Evolutionary conservation across 2,797 vertebrate species (phyloP).

Genomic region (Coregonus sp.): DNA sequence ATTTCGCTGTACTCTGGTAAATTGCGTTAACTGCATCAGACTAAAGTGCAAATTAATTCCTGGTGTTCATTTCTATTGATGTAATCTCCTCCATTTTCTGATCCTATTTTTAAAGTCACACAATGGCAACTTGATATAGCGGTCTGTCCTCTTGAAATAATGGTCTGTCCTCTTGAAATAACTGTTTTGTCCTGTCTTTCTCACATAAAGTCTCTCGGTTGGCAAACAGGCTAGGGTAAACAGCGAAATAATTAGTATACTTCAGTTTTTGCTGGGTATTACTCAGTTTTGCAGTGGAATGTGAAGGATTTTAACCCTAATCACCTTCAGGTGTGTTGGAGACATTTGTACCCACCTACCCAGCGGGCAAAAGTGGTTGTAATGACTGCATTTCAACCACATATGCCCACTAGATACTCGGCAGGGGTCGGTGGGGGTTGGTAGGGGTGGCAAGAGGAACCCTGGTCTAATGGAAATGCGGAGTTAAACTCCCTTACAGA

Average conservation of each 20-base stretch:
- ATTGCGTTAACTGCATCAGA: background rate
- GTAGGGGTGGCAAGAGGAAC: background rate
- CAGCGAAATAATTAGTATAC: no score
- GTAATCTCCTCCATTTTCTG: background rate
- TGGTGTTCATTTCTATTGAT: background rate
- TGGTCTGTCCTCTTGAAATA: background rate
- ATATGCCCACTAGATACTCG: background rate
- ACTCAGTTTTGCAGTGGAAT: background rate
- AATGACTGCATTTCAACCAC: no score
- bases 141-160: no score
- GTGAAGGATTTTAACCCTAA: background rate
- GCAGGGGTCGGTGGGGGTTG: background rate
- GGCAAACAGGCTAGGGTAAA: no score
- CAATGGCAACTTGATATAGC: no score
- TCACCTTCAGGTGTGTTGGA: background rate
- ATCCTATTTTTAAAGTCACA: background rate
- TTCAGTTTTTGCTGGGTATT: background rate
- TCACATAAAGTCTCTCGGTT: background rate
- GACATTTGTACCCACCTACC: background rate
- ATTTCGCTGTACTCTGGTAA: background rate
- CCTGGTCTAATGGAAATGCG: background rate
- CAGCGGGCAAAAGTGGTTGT: background rate
- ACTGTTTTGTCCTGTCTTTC: background rate
- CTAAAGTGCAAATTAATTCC: background rate
- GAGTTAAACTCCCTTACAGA: background rate